These are phyloP conservation scores for Prunella himalayana DNA, from an alignment of 2,113 vertebrate genomes.

Conservation along the genomic window DNA sequence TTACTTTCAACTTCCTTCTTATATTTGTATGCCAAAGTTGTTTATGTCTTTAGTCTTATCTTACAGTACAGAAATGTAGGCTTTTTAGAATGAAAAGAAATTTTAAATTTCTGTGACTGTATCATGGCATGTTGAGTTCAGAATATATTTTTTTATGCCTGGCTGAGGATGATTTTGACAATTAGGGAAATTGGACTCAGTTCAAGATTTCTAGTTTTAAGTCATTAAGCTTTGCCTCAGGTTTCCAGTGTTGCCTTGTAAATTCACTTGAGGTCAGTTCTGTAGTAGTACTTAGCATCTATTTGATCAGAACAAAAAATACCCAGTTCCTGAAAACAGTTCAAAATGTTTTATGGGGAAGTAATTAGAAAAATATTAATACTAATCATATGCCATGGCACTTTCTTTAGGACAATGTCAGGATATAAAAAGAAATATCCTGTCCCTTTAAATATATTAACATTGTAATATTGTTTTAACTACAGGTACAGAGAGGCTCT, in stretches of 20 bases:
- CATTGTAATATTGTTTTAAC: constrained; percentile 39
- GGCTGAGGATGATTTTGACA: neutral
- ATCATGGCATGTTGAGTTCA: neutral
- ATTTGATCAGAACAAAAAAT: neutral
- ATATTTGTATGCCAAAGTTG: neutral
- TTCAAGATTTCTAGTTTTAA: neutral
- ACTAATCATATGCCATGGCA: neutral
- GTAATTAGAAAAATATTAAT: neutral
- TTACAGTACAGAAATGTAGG: neutral
- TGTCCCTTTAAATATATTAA: neutral
- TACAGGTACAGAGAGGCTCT: constrained; percentile 88
- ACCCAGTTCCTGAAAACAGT: neutral
- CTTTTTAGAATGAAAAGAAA: neutral
- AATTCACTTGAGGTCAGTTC: neutral
- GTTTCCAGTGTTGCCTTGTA: neutral
- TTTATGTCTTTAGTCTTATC: neutral
- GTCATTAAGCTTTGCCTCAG: neutral
- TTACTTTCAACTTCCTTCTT: neutral
- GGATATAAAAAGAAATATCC: neutral
- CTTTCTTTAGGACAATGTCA: neutral
- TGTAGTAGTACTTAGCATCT: neutral
- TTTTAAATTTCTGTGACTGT: neutral
- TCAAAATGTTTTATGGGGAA: neutral
- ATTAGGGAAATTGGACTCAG: neutral
- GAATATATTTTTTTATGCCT: neutral